Conservation (phyloP, 2,888 invertebrate species). For the Teleogryllus oceanicus region DNA sequence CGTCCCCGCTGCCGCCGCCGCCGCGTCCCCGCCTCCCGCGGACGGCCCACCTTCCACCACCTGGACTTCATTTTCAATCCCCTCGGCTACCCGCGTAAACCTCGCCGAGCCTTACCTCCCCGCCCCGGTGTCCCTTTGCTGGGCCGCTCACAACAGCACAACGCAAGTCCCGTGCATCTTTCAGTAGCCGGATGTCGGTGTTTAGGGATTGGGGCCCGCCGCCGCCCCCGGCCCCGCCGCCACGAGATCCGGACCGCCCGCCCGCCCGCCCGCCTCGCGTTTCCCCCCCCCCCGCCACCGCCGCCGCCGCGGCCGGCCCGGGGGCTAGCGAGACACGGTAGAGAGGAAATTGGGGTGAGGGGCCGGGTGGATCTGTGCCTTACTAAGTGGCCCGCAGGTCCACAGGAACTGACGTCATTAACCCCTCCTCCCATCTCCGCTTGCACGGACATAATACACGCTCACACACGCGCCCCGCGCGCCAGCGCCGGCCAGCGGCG, state of each 20-base stretch:
- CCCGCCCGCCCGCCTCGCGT: neutral
- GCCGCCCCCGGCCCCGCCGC: neutral
- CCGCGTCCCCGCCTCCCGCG: neutral
- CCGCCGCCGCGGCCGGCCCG: neutral
- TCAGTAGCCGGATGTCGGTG: constrained; percentile 9
- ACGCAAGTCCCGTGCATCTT: constrained; percentile 18
- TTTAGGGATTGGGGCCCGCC: neutral
- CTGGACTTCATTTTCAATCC: neutral
- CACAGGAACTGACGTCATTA: constrained; percentile 31
- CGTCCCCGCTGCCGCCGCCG: neutral
- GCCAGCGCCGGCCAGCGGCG: neutral
- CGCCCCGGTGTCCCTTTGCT: constrained; percentile 1
- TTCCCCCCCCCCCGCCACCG: neutral
- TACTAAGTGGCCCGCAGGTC: constrained; percentile 30
- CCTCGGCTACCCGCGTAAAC: neutral
- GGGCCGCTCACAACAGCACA: neutral
- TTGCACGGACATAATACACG: constrained; percentile 18
- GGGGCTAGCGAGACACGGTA: neutral
- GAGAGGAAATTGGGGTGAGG: constrained; percentile 18
- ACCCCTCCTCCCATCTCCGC: constrained; percentile 18
- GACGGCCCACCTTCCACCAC: too few species aligned
- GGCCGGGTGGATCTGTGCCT: constrained; percentile 1
- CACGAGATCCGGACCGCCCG: neutral
- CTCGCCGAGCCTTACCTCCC: neutral
- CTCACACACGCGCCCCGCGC: neutral